Evolutionary conservation across 2,888 invertebrate genomes (phyloP), one percentile per base, ranked within the genome.

Genomic region (Patella caerulea): DNA sequence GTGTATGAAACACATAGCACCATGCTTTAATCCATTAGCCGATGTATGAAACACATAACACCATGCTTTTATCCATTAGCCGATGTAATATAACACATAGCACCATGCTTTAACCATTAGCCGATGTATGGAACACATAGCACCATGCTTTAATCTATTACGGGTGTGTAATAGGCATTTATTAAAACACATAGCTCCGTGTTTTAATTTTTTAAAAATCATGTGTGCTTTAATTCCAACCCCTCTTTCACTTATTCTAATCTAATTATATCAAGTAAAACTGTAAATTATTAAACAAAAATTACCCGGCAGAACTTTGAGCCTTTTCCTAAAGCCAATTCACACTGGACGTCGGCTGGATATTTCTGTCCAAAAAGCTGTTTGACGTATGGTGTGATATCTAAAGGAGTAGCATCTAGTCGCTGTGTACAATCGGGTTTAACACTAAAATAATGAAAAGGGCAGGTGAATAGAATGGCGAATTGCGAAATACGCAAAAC

Each of bases 271-370:
- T n/a, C 34, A 52, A 45, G 52, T 69, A 54, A 54, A 72, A 34
- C 56, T 52, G 14, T 19, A n/a, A 72, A n/a, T 17, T 65, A n/a
- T n/a, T 29, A 17, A 7, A 53, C n/a, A 19, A 19, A 11, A 52
- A 4, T 74, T 72, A 76, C 76, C 56, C 76, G 54, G 56, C 76
- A 76, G 24, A 76, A 71, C 55, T 76, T 76, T 11, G 72, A 71
- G 24, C 76, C 76, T 19, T 71, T 53, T 15, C 76, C 76, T n/a
- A 72, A 45, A 34, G 54, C 54, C n/a, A 76, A 2, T 19, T 72
- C 55, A 19, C 76, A 76, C 59, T 76, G 76, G 9, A 71, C 72
- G 54, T 76, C 76, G 17, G 71, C 76, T 56, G 76, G 76, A 14
- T 76, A 76, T 52, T 76, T 76, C 72, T 72, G 71, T 5, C 76